A percentile compares a stretch with the other conserved stretches of the same genome.
These are phyloP conservation scores for Drosophila sp. DNA, from an alignment of 1,140 invertebrate species.

Conservation along the genomic window DNA sequence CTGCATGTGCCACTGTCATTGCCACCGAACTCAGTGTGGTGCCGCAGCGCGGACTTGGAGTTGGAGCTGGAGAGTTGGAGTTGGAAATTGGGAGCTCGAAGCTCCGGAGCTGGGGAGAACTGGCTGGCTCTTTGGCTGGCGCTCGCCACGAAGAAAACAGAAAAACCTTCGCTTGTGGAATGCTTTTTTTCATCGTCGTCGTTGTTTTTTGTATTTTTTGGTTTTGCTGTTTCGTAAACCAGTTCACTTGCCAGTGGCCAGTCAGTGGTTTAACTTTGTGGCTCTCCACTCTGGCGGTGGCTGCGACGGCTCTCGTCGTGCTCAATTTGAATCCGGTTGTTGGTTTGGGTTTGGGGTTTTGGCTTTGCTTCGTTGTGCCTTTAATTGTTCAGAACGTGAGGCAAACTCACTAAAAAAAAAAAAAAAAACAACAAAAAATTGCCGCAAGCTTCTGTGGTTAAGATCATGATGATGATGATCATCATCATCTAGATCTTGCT, in stretches of 20 bases:
- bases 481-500: slow-evolving; percentile 68
- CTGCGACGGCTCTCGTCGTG: slow-evolving; percentile 43
- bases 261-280: slow-evolving; percentile 53
- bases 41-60: slow-evolving; percentile 48
- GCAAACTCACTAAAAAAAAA: slow-evolving; percentile 36
- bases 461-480: slow-evolving; percentile 20
- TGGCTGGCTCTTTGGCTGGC: slow-evolving; percentile 16
- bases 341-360: slow-evolving; percentile 48
- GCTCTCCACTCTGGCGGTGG: slow-evolving; percentile 23
- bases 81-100: slow-evolving; percentile 9
- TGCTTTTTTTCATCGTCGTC: slow-evolving; percentile 47
- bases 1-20: slow-evolving; percentile 83
- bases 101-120: slow-evolving; percentile 21
- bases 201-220: slow-evolving; percentile 43
- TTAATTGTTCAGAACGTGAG: slow-evolving; percentile 78
- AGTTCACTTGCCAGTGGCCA: slow-evolving; percentile 81
- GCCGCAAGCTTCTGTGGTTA: slow-evolving; percentile 79
- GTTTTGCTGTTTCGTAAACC: slow-evolving; percentile 63
- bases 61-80: slow-evolving; percentile 6
- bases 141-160: slow-evolving; percentile 43
- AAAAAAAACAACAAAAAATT: slow-evolving; percentile 70
- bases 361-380: slow-evolving; percentile 56
- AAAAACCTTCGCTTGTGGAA: slow-evolving; percentile 69
- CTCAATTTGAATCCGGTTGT: slow-evolving; percentile 77
- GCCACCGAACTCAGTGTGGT: slow-evolving; percentile 83